phyloP scores from a whole-genome alignment of 2,113 vertebrate species.

The Azemiops feae region DNA sequence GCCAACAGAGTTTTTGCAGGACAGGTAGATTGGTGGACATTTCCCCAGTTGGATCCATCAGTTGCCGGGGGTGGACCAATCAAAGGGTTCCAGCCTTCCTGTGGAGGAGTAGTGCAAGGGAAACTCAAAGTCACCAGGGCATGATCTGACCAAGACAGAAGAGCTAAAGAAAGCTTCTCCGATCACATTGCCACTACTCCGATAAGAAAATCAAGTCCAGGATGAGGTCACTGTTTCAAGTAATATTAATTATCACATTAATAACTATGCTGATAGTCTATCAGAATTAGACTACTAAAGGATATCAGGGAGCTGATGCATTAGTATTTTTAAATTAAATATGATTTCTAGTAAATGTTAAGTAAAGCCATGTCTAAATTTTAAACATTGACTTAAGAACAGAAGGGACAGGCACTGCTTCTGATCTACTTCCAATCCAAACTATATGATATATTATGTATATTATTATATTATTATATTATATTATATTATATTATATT shows the following conservation, averaged over 20 bases:
- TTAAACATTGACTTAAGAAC: not conserved
- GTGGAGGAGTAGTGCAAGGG: not conserved
- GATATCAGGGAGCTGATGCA: not conserved
- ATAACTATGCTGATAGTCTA: not conserved
- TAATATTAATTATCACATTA: not conserved
- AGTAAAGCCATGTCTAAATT: not conserved
- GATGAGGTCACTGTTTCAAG: too few relatives aligned
- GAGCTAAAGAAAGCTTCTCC: too few relatives aligned
- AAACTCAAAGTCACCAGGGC: not conserved
- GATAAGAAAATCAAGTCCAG: too few relatives aligned
- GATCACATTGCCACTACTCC: too few relatives aligned
- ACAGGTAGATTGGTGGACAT: not conserved
- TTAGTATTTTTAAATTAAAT: not conserved
- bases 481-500: too few relatives aligned
- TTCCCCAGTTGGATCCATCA: not conserved
- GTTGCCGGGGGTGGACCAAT: not conserved
- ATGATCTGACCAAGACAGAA: too few relatives aligned
- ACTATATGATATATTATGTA: not conserved
- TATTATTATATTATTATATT: too few relatives aligned
- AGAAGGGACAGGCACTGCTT: not conserved
- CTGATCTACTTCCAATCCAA: not conserved
- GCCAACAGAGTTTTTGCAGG: not conserved
- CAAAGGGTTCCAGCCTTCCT: not conserved
- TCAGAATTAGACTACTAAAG: not conserved
- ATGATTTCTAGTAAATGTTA: constrained; percentile 16